These are phyloP conservation scores for Drosophila ohnishii DNA, from an alignment of 1,140 invertebrate species.

Conservation along the genomic window DNA sequence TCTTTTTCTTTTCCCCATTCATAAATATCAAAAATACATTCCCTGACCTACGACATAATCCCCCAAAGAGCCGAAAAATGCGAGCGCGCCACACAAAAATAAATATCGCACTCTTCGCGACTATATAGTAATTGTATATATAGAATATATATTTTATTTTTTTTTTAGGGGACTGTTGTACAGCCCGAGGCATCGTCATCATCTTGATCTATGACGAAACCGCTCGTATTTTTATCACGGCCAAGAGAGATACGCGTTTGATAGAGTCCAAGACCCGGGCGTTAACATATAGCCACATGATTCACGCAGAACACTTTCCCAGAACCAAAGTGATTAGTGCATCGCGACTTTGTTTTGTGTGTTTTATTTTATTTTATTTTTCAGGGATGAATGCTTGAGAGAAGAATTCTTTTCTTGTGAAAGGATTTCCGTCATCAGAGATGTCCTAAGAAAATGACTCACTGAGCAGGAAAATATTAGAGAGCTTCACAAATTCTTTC, in stretches of 20 bases:
- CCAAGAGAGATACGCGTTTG: constrained; percentile 28
- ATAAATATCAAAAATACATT: constrained; percentile 22
- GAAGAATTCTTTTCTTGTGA: background rate
- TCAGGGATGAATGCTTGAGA: background rate
- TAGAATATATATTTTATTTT: background rate
- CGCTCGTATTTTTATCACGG: constrained; percentile 51
- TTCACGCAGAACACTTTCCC: constrained; percentile 34
- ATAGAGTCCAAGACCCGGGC: constrained; percentile 15
- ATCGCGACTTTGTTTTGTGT: constrained; percentile 1
- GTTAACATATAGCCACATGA: constrained; percentile 34
- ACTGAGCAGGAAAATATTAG: background rate
- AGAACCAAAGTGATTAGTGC: constrained; percentile 40
- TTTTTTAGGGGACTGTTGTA: background rate
- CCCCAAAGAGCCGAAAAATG: constrained; percentile 19
- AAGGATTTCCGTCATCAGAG: background rate
- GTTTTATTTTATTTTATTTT: background rate
- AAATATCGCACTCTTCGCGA: constrained; percentile 14
- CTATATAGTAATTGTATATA: constrained; percentile 15
- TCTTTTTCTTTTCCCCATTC: constrained; percentile 43
- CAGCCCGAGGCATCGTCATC: constrained; percentile 23
- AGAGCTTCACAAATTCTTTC: too few relatives aligned
- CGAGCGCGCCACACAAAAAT: constrained; percentile 9
- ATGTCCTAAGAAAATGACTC: constrained; percentile 6
- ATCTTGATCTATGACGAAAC: constrained; percentile 58
- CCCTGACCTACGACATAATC: constrained; percentile 70